phyloP scores from a whole-genome alignment of 2,888 invertebrate genomes.

The Exocentrus adspersus region DNA sequence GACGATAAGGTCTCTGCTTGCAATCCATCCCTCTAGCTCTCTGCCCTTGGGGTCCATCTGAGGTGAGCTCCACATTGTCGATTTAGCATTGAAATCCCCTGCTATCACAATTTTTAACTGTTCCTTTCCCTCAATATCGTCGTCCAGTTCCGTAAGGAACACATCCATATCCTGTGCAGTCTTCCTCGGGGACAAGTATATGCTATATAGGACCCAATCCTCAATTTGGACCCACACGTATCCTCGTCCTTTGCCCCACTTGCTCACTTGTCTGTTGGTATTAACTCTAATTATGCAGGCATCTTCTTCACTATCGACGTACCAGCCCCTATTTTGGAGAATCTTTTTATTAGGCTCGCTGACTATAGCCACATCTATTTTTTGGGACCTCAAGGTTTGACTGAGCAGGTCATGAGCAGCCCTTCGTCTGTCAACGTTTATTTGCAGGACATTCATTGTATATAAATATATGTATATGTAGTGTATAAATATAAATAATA shows the following conservation, averaged over 20 bases:
- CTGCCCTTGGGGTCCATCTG: no score
- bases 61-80: no score
- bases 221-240: neutral
- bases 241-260: neutral
- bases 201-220: neutral
- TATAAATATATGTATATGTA: no score
- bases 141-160: no score
- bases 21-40: no score
- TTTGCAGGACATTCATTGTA: no score
- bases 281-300: neutral
- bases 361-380: neutral
- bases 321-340: neutral
- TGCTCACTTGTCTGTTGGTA: neutral
- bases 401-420: neutral
- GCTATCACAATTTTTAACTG: no score
- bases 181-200: neutral
- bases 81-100: no score
- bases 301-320: neutral
- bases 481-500: no score
- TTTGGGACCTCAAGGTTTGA: neutral
- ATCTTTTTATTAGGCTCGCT: neutral
- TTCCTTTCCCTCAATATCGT: no score
- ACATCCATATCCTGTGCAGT: neutral
- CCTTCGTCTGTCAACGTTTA: neutral
- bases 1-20: no score